A percentile compares a stretch with the other conserved stretches of the same genome.
These are phyloP conservation scores for Plecturocebus donacophilus DNA, from an alignment of 2,113 vertebrate genomes.

Conservation along the genomic window DNA sequence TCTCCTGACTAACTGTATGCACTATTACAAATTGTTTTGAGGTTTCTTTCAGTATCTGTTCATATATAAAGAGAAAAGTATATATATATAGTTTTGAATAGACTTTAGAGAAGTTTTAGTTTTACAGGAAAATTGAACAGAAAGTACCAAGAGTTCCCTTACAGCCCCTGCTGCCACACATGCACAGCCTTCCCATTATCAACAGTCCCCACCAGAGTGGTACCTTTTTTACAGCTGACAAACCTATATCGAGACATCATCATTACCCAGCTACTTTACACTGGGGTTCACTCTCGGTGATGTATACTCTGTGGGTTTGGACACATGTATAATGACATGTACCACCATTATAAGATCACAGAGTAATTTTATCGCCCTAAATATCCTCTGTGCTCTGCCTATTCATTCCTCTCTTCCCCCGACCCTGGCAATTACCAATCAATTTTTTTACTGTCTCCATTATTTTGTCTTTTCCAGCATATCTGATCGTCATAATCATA, in stretches of 20 bases:
- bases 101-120: background rate
- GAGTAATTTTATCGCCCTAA: background rate
- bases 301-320: background rate
- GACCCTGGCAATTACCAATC: background rate
- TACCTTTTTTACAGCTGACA: background rate
- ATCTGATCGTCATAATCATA: background rate
- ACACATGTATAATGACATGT: background rate
- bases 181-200: no score
- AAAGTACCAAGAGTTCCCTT: background rate
- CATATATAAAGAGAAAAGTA: background rate
- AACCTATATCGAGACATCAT: background rate
- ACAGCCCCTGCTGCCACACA: background rate
- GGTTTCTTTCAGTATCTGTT: background rate
- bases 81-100: background rate
- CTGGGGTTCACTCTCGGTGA: background rate
- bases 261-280: background rate
- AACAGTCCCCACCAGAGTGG: no score
- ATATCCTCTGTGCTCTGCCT: background rate
- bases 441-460: background rate
- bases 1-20: background rate
- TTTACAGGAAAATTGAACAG: background rate
- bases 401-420: background rate
- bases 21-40: background rate
- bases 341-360: background rate
- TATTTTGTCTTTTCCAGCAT: background rate